A percentile compares a stretch with the other conserved stretches of the same genome.
phyloP scores from a whole-genome alignment of 2,888 invertebrate genomes.

The Plagiodera versicolora region DNA sequence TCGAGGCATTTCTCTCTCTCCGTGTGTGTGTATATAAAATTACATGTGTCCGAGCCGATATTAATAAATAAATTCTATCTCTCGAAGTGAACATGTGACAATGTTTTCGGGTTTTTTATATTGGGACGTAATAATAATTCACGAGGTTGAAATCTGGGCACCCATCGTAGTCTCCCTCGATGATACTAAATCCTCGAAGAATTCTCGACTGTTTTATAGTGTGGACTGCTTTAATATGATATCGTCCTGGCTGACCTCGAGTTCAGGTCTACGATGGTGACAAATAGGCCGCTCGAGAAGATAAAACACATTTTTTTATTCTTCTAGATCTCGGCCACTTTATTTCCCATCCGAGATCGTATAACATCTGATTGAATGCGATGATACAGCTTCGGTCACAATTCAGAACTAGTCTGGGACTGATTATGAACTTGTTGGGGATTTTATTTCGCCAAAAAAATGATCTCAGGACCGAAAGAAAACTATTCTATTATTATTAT shows the following conservation, averaged over 20 bases:
- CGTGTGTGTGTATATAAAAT: slow-evolving; percentile 32
- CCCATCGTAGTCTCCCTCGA: slow-evolving; percentile 45
- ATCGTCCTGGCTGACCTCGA: slow-evolving; percentile 20
- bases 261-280: slow-evolving; percentile 12
- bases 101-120: slow-evolving; percentile 46
- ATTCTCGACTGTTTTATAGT: slow-evolving; percentile 25
- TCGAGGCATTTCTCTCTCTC: neutral
- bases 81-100: slow-evolving; percentile 40
- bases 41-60: slow-evolving; percentile 39
- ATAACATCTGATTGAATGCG: too few species aligned
- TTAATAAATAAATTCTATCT: slow-evolving; percentile 47
- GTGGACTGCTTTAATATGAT: slow-evolving; percentile 31
- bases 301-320: too few species aligned
- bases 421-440: too few species aligned
- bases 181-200: slow-evolving; percentile 45
- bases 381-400: too few species aligned
- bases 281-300: neutral
- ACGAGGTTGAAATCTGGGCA: slow-evolving; percentile 42
- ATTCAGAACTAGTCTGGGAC: too few species aligned
- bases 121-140: slow-evolving; percentile 44
- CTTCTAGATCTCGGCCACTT: too few species aligned
- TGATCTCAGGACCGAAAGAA: too few species aligned
- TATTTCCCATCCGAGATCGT: too few species aligned
- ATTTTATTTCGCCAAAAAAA: too few species aligned
- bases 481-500: too few species aligned